Conservation (phyloP, 1,140 invertebrate genomes). For the roundworm (Caenorhabditis elegans) region WBcel235 BX284605.5:2386001-2386500, state of each 20-base stretch:
- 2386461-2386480: not conserved
- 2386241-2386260: not conserved
- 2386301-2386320: not conserved
- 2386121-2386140: no score
- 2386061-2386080: not conserved
- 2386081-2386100: not conserved
- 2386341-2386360: constrained; percentile 37
- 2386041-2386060: constrained; percentile 4
- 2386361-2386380: constrained; percentile 1
- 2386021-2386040: not conserved
- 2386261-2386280: not conserved
- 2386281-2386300: constrained; percentile 25
- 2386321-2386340: constrained; percentile 40
- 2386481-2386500: not conserved
- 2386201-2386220: constrained; percentile 39
- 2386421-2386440: not conserved
- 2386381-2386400: not conserved
- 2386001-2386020: not conserved
- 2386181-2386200: constrained; percentile 50
- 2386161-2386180: constrained; percentile 41
- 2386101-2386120: no score
- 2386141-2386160: constrained; percentile 32
- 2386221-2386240: not conserved
- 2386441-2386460: no score
- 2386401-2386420: not conserved